Evolutionary conservation across 2,888 invertebrate genomes (phyloP), one percentile per base, ranked within the genome.

Genomic region (Melieria crassipennis): DNA sequence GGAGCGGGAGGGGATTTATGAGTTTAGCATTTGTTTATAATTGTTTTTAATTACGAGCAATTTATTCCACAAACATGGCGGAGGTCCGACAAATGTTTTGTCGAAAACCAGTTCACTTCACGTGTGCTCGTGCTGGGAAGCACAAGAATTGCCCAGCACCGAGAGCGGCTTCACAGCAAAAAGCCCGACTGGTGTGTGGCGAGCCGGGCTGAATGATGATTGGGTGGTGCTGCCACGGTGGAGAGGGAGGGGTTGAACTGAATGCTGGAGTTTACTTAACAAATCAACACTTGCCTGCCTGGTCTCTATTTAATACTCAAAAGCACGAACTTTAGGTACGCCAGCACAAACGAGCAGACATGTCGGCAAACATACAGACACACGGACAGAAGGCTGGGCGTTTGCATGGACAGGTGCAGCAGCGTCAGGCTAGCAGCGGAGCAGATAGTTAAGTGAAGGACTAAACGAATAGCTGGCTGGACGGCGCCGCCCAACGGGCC

Each of bases 31-130:
- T 83, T 79, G 79, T 80, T 82, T 82, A 80, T 81, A 82, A 82
- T 82, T 83, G 82, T 83, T 82, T 82, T 83, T 83, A 82, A 82
- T 82, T 82, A 82, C 79, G 79, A 77, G 76, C 76, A 80, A 82
- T 82, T 82, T 82, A 81, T 83, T 75, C 77, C 73, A 72, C 76
- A 82, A 83, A 80, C 76, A 78, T 71, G 42, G 56, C 1, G 5
- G 50, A 48, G 30, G 30, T 30, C 30, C 3, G 30, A 30, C 30
- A 30, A 30, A 30, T 1, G 3, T 30, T 30, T 30, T 30, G 30
- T 30, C 30, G 30, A 30, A 30, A 30, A 30, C 30, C 30, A 30
- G 30, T 30, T 30, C 30, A 30, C 30, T 30, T 30, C 30, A 30
- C 2, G 30, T 30, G 30, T 3, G 30, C 30, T 30, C 30, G 30